Conservation (phyloP, 2,888 invertebrate genomes). For the Caenorhabditis auriculariae region DNA sequence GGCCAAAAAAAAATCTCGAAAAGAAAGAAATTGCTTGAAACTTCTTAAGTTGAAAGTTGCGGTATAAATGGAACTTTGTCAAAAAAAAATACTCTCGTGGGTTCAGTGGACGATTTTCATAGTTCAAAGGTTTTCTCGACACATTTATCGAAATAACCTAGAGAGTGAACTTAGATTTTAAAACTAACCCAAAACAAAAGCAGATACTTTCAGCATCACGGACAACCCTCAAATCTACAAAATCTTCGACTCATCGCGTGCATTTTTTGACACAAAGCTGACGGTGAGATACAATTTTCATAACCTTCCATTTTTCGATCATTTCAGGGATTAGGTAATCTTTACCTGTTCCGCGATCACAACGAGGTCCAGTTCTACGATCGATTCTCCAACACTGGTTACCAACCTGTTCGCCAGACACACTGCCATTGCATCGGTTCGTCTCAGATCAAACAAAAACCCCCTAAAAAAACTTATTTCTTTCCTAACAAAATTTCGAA, state of each 20-base stretch:
- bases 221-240: constrained; percentile 37
- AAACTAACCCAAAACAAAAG: too few relatives aligned
- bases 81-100: too few relatives aligned
- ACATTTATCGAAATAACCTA: too few relatives aligned
- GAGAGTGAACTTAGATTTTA: too few relatives aligned
- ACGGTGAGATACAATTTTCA: constrained; percentile 19
- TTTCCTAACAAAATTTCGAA: neutral
- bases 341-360: constrained; percentile 41
- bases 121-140: too few relatives aligned
- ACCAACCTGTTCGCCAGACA: constrained; percentile 17
- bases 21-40: too few relatives aligned
- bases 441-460: neutral
- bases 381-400: constrained; percentile 44
- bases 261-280: constrained; percentile 44
- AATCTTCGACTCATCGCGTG: constrained; percentile 36
- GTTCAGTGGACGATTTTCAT: too few relatives aligned
- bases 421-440: constrained; percentile 29
- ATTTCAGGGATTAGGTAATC: constrained; percentile 47
- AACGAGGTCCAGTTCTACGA: constrained; percentile 40
- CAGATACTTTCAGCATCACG: constrained; percentile 33
- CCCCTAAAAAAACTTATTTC: neutral
- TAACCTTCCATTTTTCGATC: neutral
- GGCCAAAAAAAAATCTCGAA: too few relatives aligned
- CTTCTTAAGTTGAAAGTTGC: too few relatives aligned
- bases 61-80: too few relatives aligned